Base-by-base conservation (phyloP, 2,797 vertebrate genomes). In the Enteromius treurensis region DNA sequence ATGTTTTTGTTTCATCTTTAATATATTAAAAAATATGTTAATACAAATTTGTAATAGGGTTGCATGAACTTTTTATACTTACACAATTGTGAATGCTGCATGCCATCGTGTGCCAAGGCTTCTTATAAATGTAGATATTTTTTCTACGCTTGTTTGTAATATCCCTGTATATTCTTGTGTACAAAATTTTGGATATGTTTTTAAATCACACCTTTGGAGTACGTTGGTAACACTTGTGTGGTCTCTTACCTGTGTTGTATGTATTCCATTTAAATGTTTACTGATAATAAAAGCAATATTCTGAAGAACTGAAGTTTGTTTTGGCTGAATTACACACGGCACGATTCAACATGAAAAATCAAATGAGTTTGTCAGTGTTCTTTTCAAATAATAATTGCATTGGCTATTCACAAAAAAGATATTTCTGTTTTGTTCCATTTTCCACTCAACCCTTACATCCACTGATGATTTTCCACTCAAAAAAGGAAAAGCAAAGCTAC, bases 101-200 rank as follows among this genome's bases (percentile, higher is more conserved):
- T 87, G 85, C 67, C 84, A 85, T 71, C 76, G 32, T 88, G 80
- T 89, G 86, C 84, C 87, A 85, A 68, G 26, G 45, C 81, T 73
- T 76, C 19, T 70, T 80, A 55, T 67, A 83, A 51, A 80, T 86
- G 69, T 83, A 75, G 42, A 85, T 85, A 80, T 81, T 69, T 84
- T 83, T 69, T 82, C 70, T 69, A n/a, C 67, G 19, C 79, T 80
- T 79, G 69, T 84, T 84, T 83, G 71, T 81, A 80, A 69, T 79
- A 84, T 85, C 60, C 80, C 40, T 91, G 87, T 90, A 88, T 82
- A 91, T 89, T 80, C 8, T 29, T 76, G 40, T 91, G 83, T 85
- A 85, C 42, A 86, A 88, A 88, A 45, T 81, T 86, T 85, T 90
- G 68, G 62, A 86, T 79, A 77, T 84, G 76, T 78, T 85, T 88